These are phyloP conservation scores for Paramormyrops kingsleyae DNA, from an alignment of 2,113 vertebrate genomes.

Conservation along the genomic window DNA sequence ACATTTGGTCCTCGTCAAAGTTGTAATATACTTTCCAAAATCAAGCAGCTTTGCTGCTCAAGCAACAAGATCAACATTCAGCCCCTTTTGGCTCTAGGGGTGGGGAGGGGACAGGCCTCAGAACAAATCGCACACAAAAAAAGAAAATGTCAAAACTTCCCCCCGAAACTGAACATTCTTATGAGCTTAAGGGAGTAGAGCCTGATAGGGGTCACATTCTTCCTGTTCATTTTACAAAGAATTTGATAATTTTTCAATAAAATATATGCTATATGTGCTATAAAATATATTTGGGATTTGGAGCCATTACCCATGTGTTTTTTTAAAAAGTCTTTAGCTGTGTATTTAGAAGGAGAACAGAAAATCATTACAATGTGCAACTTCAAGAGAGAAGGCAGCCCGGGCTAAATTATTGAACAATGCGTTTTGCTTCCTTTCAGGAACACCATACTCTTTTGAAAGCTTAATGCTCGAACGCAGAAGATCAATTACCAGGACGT, in stretches of 20 bases:
- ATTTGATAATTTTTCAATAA: not conserved
- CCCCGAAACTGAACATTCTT: not conserved
- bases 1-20: constrained; percentile 5
- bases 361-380: not conserved
- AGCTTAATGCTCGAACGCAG: not conserved
- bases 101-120: not conserved
- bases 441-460: not conserved
- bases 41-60: not conserved
- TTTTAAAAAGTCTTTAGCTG: not conserved
- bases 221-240: not conserved
- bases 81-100: not conserved
- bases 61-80: not conserved
- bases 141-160: not conserved
- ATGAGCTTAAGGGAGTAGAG: not conserved
- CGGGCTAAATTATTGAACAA: not conserved
- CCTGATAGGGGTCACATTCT: not conserved
- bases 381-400: not conserved
- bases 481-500: not conserved
- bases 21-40: not conserved
- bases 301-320: not conserved
- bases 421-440: not conserved
- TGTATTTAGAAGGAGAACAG: not conserved
- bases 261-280: not conserved
- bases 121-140: not conserved
- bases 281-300: not conserved